Conservation (phyloP, 2,113 vertebrate genomes). For the Macrotus californicus region DNA sequence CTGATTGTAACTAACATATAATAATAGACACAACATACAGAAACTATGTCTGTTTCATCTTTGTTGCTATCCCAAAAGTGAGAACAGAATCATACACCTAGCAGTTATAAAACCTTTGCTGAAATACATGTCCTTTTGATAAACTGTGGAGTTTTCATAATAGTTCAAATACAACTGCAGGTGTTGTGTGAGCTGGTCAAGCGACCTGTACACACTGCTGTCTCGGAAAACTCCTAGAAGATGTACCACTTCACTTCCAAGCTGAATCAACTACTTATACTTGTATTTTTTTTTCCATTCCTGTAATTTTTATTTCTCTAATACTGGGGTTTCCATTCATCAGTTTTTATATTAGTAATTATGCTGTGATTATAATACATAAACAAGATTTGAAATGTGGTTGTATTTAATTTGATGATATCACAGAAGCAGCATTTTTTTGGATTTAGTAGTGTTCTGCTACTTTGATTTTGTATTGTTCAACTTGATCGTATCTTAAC, state of each 20-base stretch:
- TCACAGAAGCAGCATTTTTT: neutral
- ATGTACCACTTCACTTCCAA: neutral
- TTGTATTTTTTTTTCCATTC: neutral
- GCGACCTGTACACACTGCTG: neutral
- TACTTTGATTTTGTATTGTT: slow-evolving; percentile 27
- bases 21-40: neutral
- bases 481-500: neutral
- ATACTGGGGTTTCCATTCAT: neutral
- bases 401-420: neutral
- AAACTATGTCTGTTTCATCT: neutral
- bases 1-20: neutral
- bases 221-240: neutral
- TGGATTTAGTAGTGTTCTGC: neutral
- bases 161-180: neutral
- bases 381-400: neutral
- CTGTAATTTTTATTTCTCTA: neutral
- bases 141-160: neutral
- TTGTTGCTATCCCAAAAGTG: neutral
- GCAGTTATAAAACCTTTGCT: neutral
- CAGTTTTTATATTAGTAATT: slow-evolving; percentile 9
- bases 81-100: neutral
- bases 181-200: neutral
- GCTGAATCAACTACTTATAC: neutral
- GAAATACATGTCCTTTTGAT: neutral
- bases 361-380: neutral